Base-by-base conservation (phyloP, 1,140 invertebrate species). In the Ips nitidus region DNA sequence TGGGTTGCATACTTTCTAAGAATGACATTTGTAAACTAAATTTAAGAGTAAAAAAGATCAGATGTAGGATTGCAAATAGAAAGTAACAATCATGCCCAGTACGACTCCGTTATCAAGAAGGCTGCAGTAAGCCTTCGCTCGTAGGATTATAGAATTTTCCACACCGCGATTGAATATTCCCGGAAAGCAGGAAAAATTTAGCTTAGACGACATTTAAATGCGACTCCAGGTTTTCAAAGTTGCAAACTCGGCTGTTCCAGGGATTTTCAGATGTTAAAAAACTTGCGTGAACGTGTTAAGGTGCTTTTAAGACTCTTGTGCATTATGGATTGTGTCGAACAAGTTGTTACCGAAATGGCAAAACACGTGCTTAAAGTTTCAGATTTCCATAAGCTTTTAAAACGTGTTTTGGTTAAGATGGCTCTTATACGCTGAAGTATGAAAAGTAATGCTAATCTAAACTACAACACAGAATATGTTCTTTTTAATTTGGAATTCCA, bases 231-330 rank as follows among this genome's bases (percentile, higher is more conserved):
- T 43, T 37, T 50, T 63, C 47, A 52, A 63, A 63, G 61, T 56
- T 56, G 42, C 50, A 65, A 65, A 65, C 63, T 55, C 37, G 39
- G 41, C 53, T 43, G 63, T 65, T 65, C 52, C 39, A 38, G 1
- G 52, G 63, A 65, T 65, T 65, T 65, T 55, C 50, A 39, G 63
- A 42, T 56, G 52, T 65, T 65, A 42, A 65, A 61, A 65, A 65
- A 65, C 40, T 65, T 65, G 52, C 63, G 61, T 63, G 47, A 63
- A 65, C 52, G 52, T 65, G 63, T 65, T 64, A 65, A 65, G 63
- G 52, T 65, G 53, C 52, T 65, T 65, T 65, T 65, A 65, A 65
- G 36, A 37, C 36, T 42, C 41, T 43, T 39, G 7, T 65, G 52
- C 52, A 65, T 65, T 65, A 65, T 55, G 41, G n/a, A 38, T 37